These are phyloP conservation scores for Eucera pruinosa DNA, from an alignment of 2,888 invertebrate species.

Conservation along the genomic window DNA sequence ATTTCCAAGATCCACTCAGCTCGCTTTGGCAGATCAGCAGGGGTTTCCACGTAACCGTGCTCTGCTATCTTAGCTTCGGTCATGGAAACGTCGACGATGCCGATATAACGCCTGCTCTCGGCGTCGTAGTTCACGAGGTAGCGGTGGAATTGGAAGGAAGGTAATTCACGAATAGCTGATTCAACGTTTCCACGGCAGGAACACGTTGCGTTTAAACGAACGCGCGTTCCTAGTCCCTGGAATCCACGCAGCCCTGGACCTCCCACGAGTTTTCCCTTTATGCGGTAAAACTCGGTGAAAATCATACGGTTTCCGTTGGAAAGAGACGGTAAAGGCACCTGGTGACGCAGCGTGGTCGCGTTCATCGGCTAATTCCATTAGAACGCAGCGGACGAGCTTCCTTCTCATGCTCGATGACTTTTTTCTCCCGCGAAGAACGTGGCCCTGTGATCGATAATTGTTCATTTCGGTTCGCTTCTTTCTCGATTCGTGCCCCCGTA, in stretches of 20 bases:
- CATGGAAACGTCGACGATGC: conserved; percentile 48
- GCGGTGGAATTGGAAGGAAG: conserved; percentile 56
- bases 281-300: too few relatives aligned
- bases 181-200: conserved; percentile 70
- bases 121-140: conserved; percentile 51
- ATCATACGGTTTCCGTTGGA: not conserved
- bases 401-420: conserved; percentile 24
- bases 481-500: conserved; percentile 45
- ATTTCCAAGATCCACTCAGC: conserved; percentile 37
- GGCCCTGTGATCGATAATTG: conserved; percentile 50
- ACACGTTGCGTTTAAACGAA: conserved; percentile 58
- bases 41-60: not conserved
- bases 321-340: conserved; percentile 3
- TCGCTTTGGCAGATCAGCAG: conserved; percentile 35
- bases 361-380: conserved; percentile 11
- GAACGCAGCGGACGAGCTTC: not conserved
- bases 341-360: not conserved
- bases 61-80: conserved; percentile 33
- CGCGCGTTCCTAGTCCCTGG: not conserved
- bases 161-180: conserved; percentile 74
- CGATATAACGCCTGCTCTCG: conserved; percentile 50
- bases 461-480: conserved; percentile 53
- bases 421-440: conserved; percentile 3
- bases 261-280: too few relatives aligned
- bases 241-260: conserved; percentile 13